Percentiles rank a stretch among this genome's conserved stretches.
Conservation (phyloP, 2,113 vertebrate genomes). For the Ceratotherium simum region DNA sequence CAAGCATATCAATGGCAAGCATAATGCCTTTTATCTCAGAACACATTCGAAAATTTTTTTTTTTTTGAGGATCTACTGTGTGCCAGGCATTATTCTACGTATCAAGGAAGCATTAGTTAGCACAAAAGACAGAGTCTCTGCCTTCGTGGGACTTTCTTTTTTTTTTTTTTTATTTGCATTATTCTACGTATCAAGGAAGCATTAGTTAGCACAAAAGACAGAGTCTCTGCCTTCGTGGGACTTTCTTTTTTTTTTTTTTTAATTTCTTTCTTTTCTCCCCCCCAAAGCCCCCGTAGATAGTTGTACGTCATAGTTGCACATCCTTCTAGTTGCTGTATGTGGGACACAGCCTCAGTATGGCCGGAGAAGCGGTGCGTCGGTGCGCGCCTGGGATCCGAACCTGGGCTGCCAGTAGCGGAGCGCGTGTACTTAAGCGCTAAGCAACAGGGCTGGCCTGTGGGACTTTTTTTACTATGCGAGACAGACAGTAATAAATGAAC, state of each 20-base stretch:
- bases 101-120: neutral
- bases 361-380: no score
- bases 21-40: neutral
- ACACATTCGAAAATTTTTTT: neutral
- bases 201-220: neutral
- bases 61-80: neutral
- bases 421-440: no score
- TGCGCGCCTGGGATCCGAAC: no score
- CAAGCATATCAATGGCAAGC: neutral
- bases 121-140: neutral
- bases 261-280: no score
- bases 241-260: neutral
- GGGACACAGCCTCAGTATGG: no score
- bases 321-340: no score
- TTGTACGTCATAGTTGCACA: no score
- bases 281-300: no score
- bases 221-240: neutral
- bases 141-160: neutral
- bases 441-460: no score
- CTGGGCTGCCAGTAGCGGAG: no score
- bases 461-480: neutral
- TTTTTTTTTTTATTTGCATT: no score
- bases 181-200: neutral
- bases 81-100: neutral
- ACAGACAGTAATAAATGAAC: neutral